Conservation (phyloP, 2,797 vertebrate genomes). For the Borostomias antarcticus region DNA sequence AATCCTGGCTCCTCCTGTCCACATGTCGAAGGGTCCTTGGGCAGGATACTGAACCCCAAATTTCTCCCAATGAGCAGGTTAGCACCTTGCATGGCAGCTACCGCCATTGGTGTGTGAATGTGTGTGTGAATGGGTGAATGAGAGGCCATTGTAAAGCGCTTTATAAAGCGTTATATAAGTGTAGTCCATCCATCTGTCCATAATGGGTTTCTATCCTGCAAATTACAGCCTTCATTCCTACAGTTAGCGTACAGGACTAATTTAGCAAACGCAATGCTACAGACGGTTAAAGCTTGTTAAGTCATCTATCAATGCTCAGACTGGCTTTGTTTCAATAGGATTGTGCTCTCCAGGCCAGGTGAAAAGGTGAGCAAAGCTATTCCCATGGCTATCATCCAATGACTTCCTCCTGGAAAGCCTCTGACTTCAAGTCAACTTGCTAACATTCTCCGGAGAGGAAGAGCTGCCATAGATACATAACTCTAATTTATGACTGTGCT, state of each 20-base stretch:
- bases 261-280: conserved; percentile 24
- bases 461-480: conserved; percentile 46
- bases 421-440: conserved; percentile 42
- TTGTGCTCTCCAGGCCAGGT: conserved; percentile 46
- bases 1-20: no score
- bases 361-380: conserved; percentile 59
- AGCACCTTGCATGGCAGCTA: no score
- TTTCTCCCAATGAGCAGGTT: no score
- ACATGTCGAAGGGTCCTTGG: no score
- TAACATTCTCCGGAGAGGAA: conserved; percentile 11
- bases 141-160: no score
- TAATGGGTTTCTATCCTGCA: conserved; percentile 1
- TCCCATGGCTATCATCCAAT: conserved; percentile 39
- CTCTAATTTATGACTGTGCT: conserved; percentile 54
- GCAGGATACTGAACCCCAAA: no score
- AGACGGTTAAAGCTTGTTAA: conserved; percentile 51
- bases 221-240: conserved; percentile 5
- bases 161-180: no score
- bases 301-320: conserved; percentile 35
- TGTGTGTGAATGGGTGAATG: no score
- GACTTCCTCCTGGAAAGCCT: conserved; percentile 35
- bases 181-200: no score
- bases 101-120: no score
- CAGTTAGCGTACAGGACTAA: conserved; percentile 17
- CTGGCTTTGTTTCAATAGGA: conserved; percentile 40